These are phyloP conservation scores for Carassius carassius DNA, from an alignment of 2,113 vertebrate genomes.

Conservation along the genomic window DNA sequence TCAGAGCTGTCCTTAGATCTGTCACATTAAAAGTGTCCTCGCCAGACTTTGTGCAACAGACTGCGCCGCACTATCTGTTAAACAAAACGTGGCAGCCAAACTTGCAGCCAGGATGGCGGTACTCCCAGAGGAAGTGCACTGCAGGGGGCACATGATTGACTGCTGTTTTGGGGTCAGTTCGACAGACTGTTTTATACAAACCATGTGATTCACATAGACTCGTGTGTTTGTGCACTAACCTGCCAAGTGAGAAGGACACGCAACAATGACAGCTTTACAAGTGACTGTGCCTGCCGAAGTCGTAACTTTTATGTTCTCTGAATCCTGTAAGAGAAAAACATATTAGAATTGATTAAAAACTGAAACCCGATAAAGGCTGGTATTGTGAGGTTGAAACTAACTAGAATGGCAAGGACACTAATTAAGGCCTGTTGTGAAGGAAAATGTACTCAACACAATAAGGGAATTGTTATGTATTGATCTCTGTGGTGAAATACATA, in stretches of 20 bases:
- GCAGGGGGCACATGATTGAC: conserved; percentile 24
- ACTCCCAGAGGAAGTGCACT: neutral
- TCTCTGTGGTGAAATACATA: neutral
- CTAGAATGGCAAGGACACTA: neutral
- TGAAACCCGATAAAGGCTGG: neutral
- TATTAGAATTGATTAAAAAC: conserved; percentile 26
- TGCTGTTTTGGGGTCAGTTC: conserved; percentile 36
- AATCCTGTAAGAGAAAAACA: conserved; percentile 61
- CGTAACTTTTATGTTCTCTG: conserved; percentile 66
- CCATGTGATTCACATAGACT: neutral
- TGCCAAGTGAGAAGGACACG: conserved; percentile 76
- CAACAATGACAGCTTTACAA: conserved; percentile 73
- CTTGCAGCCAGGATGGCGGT: neutral
- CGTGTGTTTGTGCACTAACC: conserved; percentile 65
- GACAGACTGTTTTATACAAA: conserved; percentile 42
- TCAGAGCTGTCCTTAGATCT: conserved; percentile 66
- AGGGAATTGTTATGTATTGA: neutral
- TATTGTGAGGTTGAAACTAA: neutral
- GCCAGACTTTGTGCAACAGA: neutral
- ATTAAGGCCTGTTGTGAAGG: neutral
- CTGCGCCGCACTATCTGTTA: conserved; percentile 19
- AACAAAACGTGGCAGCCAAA: conserved; percentile 39
- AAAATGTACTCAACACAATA: neutral
- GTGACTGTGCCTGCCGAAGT: conserved; percentile 61
- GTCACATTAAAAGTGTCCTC: conserved; percentile 67